Percentiles rank a stretch among this genome's conserved stretches.
These are phyloP conservation scores for Hypolimnas misippus DNA, from an alignment of 2,888 invertebrate species.

Conservation along the genomic window DNA sequence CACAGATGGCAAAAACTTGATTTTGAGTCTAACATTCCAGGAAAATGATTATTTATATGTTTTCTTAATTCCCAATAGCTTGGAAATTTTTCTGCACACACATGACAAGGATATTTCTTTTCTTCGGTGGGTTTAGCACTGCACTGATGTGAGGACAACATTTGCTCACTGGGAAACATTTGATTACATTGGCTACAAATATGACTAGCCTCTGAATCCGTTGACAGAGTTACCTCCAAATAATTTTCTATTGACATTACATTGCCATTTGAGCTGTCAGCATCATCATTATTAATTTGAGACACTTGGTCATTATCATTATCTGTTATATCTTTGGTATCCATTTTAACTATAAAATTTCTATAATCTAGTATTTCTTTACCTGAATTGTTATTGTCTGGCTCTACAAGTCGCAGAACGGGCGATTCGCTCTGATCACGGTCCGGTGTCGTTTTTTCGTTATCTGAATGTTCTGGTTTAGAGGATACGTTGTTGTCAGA, in stretches of 20 bases:
- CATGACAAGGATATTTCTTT: constrained; percentile 80
- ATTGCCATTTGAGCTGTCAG: constrained; percentile 79
- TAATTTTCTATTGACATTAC: constrained; percentile 82
- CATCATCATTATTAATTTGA: constrained; percentile 69
- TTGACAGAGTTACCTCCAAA: constrained; percentile 79
- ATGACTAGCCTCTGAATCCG: constrained; percentile 81
- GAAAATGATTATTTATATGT: constrained; percentile 80
- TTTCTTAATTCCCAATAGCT: constrained; percentile 81
- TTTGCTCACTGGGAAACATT: constrained; percentile 77
- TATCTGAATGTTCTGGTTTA: constrained; percentile 77
- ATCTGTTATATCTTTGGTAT: constrained; percentile 72
- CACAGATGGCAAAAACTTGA: constrained; percentile 82
- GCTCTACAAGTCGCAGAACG: constrained; percentile 76
- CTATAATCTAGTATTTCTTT: constrained; percentile 72
- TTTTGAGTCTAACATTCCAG: constrained; percentile 81
- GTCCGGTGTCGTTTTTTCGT: constrained; percentile 75
- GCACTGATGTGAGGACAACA: constrained; percentile 72
- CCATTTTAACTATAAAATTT: constrained; percentile 71
- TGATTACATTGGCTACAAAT: constrained; percentile 79
- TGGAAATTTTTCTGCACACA: constrained; percentile 79
- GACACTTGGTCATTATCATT: constrained; percentile 65
- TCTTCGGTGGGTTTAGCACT: constrained; percentile 78
- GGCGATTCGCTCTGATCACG: constrained; percentile 77
- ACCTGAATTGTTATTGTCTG: constrained; percentile 75
- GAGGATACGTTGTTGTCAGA: constrained; percentile 78